Conservation (phyloP, 2,113 vertebrate species). For the Scatophagus argus region DNA sequence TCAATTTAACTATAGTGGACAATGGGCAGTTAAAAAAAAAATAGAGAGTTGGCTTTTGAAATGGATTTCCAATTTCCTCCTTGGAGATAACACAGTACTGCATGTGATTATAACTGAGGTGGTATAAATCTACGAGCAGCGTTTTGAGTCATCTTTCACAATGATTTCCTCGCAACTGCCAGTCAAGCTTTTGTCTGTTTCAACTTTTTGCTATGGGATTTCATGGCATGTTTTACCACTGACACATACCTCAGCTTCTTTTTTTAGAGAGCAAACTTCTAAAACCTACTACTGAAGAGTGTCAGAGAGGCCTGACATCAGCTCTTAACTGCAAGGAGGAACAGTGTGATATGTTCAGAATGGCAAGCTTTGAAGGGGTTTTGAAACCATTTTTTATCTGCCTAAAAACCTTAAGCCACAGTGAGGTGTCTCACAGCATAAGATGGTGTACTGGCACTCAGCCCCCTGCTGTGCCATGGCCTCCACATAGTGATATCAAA, state of each 20-base stretch:
- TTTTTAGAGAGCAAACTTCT: conserved; percentile 50
- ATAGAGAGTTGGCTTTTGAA: conserved; percentile 68
- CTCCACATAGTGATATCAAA: conserved; percentile 69
- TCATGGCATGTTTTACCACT: conserved; percentile 32
- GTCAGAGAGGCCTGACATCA: conserved; percentile 61
- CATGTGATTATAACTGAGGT: conserved; percentile 66
- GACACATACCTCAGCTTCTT: conserved; percentile 37
- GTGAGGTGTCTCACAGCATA: conserved; percentile 61
- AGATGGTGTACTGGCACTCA: conserved; percentile 54
- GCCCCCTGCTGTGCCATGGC: conserved; percentile 63
- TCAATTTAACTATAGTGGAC: conserved; percentile 76
- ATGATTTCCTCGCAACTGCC: conserved; percentile 45
- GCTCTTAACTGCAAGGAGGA: conserved; percentile 59
- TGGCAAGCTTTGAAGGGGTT: conserved; percentile 61
- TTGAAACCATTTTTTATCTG: conserved; percentile 60
- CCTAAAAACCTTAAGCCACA: conserved; percentile 68
- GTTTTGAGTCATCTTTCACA: conserved; percentile 32
- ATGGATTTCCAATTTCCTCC: conserved; percentile 77
- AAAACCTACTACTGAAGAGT: conserved; percentile 50
- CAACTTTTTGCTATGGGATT: conserved; percentile 32
- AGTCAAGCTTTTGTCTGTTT: conserved; percentile 57
- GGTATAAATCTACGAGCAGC: conserved; percentile 57
- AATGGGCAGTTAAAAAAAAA: conserved; percentile 74
- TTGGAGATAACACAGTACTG: conserved; percentile 58
- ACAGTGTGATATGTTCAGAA: conserved; percentile 64